Evolutionary conservation across 2,888 invertebrate species (phyloP).

Genomic region (Meloe dianella): DNA sequence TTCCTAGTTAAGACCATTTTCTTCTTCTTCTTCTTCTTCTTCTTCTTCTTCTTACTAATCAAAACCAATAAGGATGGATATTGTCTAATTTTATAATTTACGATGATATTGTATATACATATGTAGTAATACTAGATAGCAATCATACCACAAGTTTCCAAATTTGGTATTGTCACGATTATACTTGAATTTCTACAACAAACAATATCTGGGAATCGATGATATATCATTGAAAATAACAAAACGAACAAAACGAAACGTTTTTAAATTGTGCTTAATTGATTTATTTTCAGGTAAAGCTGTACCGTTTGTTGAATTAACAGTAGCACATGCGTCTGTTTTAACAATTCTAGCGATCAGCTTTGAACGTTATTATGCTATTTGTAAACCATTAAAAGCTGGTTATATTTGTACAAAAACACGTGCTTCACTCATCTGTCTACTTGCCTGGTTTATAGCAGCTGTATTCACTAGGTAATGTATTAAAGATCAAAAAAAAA

Average conservation of each 20-base stretch:
- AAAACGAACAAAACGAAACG: neutral
- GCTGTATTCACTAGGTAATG: constrained; percentile 84
- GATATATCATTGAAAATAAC: neutral
- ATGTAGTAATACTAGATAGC: neutral
- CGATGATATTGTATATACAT: too few relatives aligned
- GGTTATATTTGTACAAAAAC: constrained; percentile 90
- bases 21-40: too few relatives aligned
- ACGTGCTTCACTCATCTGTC: constrained; percentile 80
- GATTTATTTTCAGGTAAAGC: constrained; percentile 76
- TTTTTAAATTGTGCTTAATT: neutral
- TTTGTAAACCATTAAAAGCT: constrained; percentile 89
- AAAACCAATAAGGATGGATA: too few relatives aligned
- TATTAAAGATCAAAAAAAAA: neutral
- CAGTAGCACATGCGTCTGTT: constrained; percentile 91
- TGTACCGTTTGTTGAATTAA: constrained; percentile 90
- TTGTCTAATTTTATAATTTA: too few relatives aligned
- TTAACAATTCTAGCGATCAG: constrained; percentile 92
- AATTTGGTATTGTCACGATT: neutral
- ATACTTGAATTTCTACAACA: too few relatives aligned
- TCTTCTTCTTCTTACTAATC: too few relatives aligned
- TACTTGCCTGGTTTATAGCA: constrained; percentile 83
- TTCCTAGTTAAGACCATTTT: too few relatives aligned
- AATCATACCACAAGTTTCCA: neutral
- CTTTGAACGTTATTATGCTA: constrained; percentile 85
- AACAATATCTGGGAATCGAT: too few relatives aligned